Evolutionary conservation across 2,888 invertebrate species (phyloP).

Genomic region (Acanthosoma haemorrhoidale): DNA sequence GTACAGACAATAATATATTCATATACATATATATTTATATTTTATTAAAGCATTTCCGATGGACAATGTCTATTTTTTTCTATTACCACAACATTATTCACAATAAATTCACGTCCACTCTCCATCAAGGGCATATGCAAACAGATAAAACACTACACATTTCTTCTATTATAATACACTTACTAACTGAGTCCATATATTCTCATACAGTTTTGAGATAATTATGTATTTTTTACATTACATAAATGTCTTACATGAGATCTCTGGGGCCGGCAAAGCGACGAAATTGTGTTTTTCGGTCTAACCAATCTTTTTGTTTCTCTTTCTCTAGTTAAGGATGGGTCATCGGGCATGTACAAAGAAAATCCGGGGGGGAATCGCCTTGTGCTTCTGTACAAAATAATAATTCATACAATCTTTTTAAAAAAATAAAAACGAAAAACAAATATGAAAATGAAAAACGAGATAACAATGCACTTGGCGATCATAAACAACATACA

Average conservation of each 20-base stretch:
- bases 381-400: not conserved
- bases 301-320: not conserved
- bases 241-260: slow-evolving; percentile 10
- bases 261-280: slow-evolving; percentile 25
- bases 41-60: slow-evolving; percentile 25
- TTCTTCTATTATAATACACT: slow-evolving; percentile 24
- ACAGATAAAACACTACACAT: slow-evolving; percentile 27
- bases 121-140: slow-evolving; percentile 5
- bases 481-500: not conserved
- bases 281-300: not conserved
- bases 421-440: not conserved
- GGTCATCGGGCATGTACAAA: no score
- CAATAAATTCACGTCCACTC: not conserved
- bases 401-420: not conserved
- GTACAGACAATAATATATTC: slow-evolving; percentile 19
- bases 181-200: slow-evolving; percentile 4
- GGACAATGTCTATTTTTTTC: slow-evolving; percentile 27
- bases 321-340: no score
- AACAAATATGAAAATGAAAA: not conserved
- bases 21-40: not conserved
- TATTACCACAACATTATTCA: slow-evolving; percentile 17
- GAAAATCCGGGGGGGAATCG: no score
- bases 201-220: not conserved
- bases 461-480: not conserved
- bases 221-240: no score